phyloP scores from a whole-genome alignment of 2,797 vertebrate species.

The Intellagama lesueurii region DNA sequence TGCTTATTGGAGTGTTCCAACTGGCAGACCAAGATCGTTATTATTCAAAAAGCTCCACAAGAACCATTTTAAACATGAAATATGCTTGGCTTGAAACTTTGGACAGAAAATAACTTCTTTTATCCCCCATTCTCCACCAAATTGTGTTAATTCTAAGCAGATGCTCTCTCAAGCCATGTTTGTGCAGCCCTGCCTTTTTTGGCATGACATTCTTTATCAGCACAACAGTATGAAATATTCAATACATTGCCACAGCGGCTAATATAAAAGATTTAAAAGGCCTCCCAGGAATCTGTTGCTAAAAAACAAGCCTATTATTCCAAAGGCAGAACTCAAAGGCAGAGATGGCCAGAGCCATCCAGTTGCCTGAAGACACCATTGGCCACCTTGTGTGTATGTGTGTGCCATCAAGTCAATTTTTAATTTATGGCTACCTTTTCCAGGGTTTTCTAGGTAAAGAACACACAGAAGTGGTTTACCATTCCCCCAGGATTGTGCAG shows the following conservation, averaged over 20 bases:
- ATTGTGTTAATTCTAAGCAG: conserved; percentile 68
- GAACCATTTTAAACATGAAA: neutral
- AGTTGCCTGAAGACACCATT: neutral
- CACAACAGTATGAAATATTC: conserved; percentile 83
- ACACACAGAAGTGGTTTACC: no score
- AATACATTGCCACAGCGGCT: conserved; percentile 76
- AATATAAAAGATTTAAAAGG: conserved; percentile 82
- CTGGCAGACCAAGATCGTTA: neutral
- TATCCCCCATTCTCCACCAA: conserved; percentile 50
- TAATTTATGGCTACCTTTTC: no score
- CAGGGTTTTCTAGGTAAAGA: no score
- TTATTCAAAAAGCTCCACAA: conserved; percentile 25
- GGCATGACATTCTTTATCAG: conserved; percentile 70
- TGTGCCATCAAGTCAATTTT: no score
- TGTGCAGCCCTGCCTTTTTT: conserved; percentile 51
- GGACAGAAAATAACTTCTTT: conserved; percentile 46
- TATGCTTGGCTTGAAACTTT: conserved; percentile 50
- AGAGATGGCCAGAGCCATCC: neutral
- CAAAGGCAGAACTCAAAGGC: conserved; percentile 45
- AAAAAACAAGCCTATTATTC: conserved; percentile 55
- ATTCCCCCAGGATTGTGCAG: no score
- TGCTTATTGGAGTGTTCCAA: no score
- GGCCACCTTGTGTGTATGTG: no score
- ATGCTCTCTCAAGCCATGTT: conserved; percentile 50
- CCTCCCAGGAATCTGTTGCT: conserved; percentile 47